Evolutionary conservation across 2,113 vertebrate species (phyloP), one percentile per base, ranked within the genome.

Genomic region (Nettapus auritus): DNA sequence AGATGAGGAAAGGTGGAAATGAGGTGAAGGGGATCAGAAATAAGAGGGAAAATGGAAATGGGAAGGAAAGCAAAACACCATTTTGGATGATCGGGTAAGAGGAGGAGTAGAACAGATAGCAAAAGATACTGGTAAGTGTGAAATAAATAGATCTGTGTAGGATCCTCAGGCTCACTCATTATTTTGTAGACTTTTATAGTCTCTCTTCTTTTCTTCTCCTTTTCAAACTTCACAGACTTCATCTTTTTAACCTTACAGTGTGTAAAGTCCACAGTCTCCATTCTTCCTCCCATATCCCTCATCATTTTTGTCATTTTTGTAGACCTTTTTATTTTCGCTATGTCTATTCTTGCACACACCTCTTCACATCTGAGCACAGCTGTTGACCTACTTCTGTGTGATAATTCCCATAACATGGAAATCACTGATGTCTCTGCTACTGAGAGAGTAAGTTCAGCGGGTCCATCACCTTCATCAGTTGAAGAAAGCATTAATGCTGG

Each of bases 121-220:
- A 92, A 84, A 94, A 89, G 38, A 52, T 67, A 82, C 0, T 4
- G 26, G 57, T 74, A 84, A 90, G n/a, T 64, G 66, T 42, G 50
- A 93, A 95, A 96, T 84, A 95, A 85, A 91, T 83, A 88, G 50
- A 70, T 34, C 60, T 71, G 26, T 88, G 69, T 90, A 83, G 82
- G 83, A 90, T 92, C n/a, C 69, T 96, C 28, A 81, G 80, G 38
- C 42, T 93, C 76, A 88, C 88, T 91, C 80, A 93, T 96, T 95
- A 95, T 93, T 94, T 90, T 90, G 60, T 90, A 82, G 88, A 90
- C 80, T 86, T 96, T 76, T 87, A 66, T 66, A 91, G 77, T 80
- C n/a, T 52, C 26, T 88, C 67, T 94, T 82, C 34, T 86, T 88
- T 92, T 86, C 53, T 83, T 93, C 55, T 88, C 48, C 88, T 94